These are phyloP conservation scores for Amphiprion ocellaris DNA, from an alignment of 2,113 vertebrate genomes.

Conservation along the genomic window DNA sequence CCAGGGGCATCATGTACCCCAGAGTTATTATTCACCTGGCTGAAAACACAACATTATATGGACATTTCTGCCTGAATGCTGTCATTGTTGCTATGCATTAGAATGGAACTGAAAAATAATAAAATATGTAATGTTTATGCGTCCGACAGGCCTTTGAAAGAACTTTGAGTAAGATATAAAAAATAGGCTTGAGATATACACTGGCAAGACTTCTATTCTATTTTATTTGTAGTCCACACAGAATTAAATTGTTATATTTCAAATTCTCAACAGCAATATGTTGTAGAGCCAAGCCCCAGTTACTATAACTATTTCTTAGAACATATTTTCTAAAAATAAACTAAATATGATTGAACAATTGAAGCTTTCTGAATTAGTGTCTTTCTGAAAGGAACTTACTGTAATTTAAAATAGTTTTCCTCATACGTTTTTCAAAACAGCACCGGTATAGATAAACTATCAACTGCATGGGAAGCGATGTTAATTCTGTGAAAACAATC, in stretches of 20 bases:
- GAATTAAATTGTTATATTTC: not conserved
- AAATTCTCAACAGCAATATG: not conserved
- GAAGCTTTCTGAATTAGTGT: not conserved
- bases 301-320: not conserved
- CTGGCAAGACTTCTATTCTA: not conserved
- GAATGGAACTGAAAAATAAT: constrained; percentile 16
- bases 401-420: not conserved
- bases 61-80: constrained; percentile 21
- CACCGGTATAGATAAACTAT: not conserved
- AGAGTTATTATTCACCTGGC: constrained; percentile 16
- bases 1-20: constrained; percentile 48
- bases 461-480: not conserved
- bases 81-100: constrained; percentile 17
- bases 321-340: too few relatives aligned
- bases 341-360: too few relatives aligned
- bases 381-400: not conserved
- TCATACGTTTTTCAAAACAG: not conserved
- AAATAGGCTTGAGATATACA: too few relatives aligned
- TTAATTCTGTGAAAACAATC: not conserved
- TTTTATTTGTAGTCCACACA: not conserved
- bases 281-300: not conserved
- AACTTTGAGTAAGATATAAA: not conserved
- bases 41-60: constrained; percentile 17
- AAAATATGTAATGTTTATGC: not conserved
- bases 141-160: not conserved